Conservation (phyloP, 2,113 vertebrate genomes). For the Ploceus nigricollis region DNA sequence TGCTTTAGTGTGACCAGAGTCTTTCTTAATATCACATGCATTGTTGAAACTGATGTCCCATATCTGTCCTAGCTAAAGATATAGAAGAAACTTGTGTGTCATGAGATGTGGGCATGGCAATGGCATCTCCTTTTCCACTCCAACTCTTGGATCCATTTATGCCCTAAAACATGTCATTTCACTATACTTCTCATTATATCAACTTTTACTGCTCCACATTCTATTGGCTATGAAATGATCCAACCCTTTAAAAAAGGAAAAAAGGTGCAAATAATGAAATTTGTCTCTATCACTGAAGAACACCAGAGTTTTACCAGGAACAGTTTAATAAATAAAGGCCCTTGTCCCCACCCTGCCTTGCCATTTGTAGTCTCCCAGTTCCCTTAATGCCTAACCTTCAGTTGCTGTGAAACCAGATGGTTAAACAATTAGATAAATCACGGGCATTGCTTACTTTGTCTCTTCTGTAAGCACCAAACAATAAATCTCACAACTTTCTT, state of each 20-base stretch:
- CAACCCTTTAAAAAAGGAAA: background rate
- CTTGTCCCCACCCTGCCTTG: background rate
- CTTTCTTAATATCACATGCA: background rate
- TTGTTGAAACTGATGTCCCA: background rate
- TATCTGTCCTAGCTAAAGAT: background rate
- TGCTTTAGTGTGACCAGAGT: background rate
- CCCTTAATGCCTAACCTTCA: constrained; percentile 63
- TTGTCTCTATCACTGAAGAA: background rate
- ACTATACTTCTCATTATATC: background rate
- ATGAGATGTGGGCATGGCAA: background rate
- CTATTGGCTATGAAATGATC: background rate
- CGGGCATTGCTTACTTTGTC: constrained; percentile 35
- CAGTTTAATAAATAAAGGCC: background rate
- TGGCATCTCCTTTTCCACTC: background rate
- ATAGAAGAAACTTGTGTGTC: background rate
- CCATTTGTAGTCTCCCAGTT: background rate
- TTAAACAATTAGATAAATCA: constrained; percentile 75
- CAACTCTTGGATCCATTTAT: background rate
- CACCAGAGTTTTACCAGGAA: background rate
- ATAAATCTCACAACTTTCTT: constrained; percentile 46
- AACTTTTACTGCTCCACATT: background rate
- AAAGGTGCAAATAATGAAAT: background rate
- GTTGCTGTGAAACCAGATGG: constrained; percentile 74
- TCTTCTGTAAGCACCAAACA: constrained; percentile 50
- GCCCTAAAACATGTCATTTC: background rate